Percentiles rank a stretch among this genome's conserved stretches.
phyloP scores from a whole-genome alignment of 2,797 vertebrate genomes.

The Anniella stebbinsi region DNA sequence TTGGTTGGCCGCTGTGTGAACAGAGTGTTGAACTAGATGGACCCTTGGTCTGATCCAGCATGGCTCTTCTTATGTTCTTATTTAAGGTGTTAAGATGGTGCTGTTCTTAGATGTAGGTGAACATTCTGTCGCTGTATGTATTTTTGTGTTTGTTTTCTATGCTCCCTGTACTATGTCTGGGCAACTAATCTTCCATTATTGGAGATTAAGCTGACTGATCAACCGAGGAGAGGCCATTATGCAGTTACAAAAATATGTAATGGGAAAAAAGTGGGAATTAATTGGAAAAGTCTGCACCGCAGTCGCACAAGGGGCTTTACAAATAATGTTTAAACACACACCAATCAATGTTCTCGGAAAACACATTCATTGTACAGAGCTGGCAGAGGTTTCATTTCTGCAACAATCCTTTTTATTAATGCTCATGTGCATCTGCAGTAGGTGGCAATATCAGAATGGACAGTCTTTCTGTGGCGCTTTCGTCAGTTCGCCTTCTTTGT shows the following conservation, averaged over 20 bases:
- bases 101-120: neutral
- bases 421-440: conserved; percentile 13
- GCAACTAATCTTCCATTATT: conserved; percentile 19
- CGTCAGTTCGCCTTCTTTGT: conserved; percentile 43
- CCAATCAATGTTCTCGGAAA: conserved; percentile 40
- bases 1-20: no score
- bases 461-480: conserved; percentile 52
- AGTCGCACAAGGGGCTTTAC: neutral
- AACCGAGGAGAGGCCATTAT: conserved; percentile 16
- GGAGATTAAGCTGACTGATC: conserved; percentile 53
- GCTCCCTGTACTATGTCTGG: conserved; percentile 40
- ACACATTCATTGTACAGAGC: conserved; percentile 31
- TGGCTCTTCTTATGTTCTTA: no score
- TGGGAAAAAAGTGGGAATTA: conserved; percentile 23
- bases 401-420: conserved; percentile 45
- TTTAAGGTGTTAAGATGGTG: neutral
- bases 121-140: neutral
- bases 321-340: neutral
- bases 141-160: conserved; percentile 36
- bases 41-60: no score
- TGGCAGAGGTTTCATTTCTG: conserved; percentile 37
- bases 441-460: conserved; percentile 15
- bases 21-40: no score
- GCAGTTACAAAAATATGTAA: conserved; percentile 44
- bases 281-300: conserved; percentile 6